phyloP scores from a whole-genome alignment of 37 sponge, comb jelly and placozoan genomes.

The Chondrilla cf. caribensis region DNA sequence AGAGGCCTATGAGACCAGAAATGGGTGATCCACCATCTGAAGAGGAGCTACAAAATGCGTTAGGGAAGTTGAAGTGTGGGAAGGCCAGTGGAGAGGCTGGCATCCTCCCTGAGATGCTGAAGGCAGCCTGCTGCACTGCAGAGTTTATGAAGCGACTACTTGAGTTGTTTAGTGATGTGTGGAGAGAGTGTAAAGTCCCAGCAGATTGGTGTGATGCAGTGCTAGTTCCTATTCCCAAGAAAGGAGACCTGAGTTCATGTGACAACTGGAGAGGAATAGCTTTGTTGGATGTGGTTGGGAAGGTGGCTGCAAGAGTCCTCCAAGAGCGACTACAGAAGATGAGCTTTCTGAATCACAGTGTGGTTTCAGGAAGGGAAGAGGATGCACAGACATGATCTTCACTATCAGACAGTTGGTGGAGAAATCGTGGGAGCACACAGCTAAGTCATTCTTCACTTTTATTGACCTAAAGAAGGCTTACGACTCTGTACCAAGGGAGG shows the following conservation, averaged over 20 bases:
- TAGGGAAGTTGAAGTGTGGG: not conserved
- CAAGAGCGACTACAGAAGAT: slow-evolving; percentile 1
- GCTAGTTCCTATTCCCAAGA: slow-evolving; percentile 15
- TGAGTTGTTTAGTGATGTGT: slow-evolving; percentile 1
- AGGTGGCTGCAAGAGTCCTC: not conserved
- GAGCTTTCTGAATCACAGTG: slow-evolving; percentile 12
- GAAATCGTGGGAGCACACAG: slow-evolving; percentile 12
- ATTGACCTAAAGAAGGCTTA: slow-evolving; percentile 12
- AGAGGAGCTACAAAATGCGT: not conserved
- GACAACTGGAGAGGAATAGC: slow-evolving; percentile 13
- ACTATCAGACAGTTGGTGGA: slow-evolving; percentile 17
- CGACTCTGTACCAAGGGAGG: slow-evolving; percentile 6
- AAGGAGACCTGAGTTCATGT: slow-evolving; percentile 21
- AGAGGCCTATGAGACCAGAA: not conserved
- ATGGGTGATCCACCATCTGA: not conserved
- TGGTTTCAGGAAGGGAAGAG: slow-evolving; percentile 13
- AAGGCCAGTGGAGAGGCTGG: not conserved
- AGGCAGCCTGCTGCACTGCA: not conserved
- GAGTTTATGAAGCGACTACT: not conserved
- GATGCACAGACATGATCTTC: slow-evolving; percentile 3
- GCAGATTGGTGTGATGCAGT: slow-evolving; percentile 2
- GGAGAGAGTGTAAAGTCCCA: slow-evolving; percentile 20
- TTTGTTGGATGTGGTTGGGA: slow-evolving; percentile 11
- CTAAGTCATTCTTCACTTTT: not conserved
- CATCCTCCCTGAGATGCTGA: slow-evolving; percentile 9